Evolutionary conservation across 2,797 vertebrate species (phyloP), one percentile per base, ranked within the genome.

Genomic region (Paedocypris micromegethes): DNA sequence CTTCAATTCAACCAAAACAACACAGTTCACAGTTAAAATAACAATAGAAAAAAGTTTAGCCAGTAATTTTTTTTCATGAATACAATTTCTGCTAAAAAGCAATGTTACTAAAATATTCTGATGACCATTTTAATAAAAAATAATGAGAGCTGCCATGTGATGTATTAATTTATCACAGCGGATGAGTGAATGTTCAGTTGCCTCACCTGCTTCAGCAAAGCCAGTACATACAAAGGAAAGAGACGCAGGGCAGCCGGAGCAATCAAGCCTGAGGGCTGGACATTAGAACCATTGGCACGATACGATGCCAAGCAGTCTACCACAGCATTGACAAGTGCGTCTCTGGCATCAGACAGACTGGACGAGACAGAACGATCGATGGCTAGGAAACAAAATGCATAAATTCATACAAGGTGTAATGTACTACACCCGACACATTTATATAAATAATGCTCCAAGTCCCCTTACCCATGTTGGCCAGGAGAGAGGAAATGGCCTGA

Each of bases 381-480:
- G 66, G 97, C 97, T 94, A 74, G 64, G 72, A 47, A 41, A 47
- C 45, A 47, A 4, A 5, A 5, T 47, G 8, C 5, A 47, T 5
- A 8, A 3, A 47, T 5, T 4, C 8, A 5, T 23, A 5, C 8
- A 8, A 47, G 5, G 5, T 5, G 8, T 47, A 5, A 5, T 47
- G 5, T 47, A 5, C 46, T 47, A 5, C 8, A 47, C 8, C 9
- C 46, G 1, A 65, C 37, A 54, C 40, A 65, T 23, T 5, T 0
- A 48, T n/a, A 47, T 44, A 64, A 2, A 4, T 54, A 5, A 54
- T 8, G 6, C 49, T 61, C 49, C 1, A 4, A 49, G 38, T 5
- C 5, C 40, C 84, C 93, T 92, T 77, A 98, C 97, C 97, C 97
- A 99, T 99, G 78, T 96, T 97, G 69, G 96, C 96, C 2, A 99